Conservation (phyloP, 2,888 invertebrate genomes). For the Encarsia formosa region DNA sequence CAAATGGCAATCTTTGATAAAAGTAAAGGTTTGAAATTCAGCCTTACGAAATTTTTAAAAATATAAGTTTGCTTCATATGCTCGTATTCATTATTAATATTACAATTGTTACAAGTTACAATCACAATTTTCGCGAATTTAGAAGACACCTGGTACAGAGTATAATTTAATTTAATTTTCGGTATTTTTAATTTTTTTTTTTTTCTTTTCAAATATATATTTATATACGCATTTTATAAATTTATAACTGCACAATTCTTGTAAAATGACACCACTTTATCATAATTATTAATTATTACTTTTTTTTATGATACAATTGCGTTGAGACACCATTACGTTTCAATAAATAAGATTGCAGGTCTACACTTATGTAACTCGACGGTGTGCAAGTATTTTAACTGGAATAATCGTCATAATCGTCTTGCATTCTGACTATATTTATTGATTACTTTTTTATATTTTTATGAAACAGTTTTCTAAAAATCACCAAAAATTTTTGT, state of each 20-base stretch:
- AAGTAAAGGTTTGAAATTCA: too few species aligned
- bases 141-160: slow-evolving; percentile 41
- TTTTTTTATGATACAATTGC: slow-evolving; percentile 43
- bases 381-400: too few species aligned
- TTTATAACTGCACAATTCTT: slow-evolving; percentile 38
- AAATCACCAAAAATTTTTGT: too few species aligned
- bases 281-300: slow-evolving; percentile 19
- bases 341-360: slow-evolving; percentile 47
- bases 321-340: slow-evolving; percentile 42
- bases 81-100: slow-evolving; percentile 15
- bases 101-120: slow-evolving; percentile 24
- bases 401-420: too few species aligned
- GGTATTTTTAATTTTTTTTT: slow-evolving; percentile 6
- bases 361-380: too few species aligned
- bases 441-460: too few species aligned
- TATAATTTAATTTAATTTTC: slow-evolving; percentile 23
- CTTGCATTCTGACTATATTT: too few species aligned
- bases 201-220: slow-evolving; percentile 11
- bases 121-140: slow-evolving; percentile 32
- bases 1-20: too few species aligned
- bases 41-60: too few species aligned
- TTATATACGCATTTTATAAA: too few species aligned
- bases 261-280: slow-evolving; percentile 40
- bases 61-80: too few species aligned
- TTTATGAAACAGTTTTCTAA: too few species aligned